Percentiles rank a stretch among this genome's conserved stretches.
These are phyloP conservation scores for Phalanger gymnotis DNA, from an alignment of 2,797 vertebrate genomes.

Conservation along the genomic window DNA sequence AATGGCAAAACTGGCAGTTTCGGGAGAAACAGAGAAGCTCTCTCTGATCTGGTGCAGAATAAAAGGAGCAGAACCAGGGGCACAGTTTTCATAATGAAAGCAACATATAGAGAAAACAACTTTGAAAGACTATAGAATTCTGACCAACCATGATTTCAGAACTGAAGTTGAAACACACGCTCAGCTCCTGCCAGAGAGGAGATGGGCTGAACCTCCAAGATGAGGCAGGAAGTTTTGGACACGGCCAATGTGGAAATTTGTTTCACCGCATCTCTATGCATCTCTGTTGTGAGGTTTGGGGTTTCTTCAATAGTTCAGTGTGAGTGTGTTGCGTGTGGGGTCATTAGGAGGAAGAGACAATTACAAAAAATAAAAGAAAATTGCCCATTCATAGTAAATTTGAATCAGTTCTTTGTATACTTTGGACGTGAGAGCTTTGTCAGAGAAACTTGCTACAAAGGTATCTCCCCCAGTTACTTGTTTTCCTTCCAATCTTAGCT, in stretches of 20 bases:
- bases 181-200: background rate
- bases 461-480: background rate
- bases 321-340: background rate
- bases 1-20: background rate
- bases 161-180: background rate
- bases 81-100: background rate
- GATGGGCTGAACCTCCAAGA: too few species aligned
- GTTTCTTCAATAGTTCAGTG: background rate
- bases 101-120: background rate
- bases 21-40: background rate
- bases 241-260: background rate
- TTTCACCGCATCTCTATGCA: rapidly evolving
- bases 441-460: background rate
- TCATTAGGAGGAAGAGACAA: background rate
- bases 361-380: background rate
- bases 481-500: background rate
- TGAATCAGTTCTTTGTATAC: background rate
- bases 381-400: background rate
- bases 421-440: background rate
- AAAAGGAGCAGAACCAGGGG: background rate
- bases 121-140: background rate
- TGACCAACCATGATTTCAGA: background rate
- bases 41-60: background rate
- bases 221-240: background rate
- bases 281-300: background rate